Evolutionary conservation across 2,113 vertebrate genomes (phyloP).

Genomic region (Gymnorhina tibicen): DNA sequence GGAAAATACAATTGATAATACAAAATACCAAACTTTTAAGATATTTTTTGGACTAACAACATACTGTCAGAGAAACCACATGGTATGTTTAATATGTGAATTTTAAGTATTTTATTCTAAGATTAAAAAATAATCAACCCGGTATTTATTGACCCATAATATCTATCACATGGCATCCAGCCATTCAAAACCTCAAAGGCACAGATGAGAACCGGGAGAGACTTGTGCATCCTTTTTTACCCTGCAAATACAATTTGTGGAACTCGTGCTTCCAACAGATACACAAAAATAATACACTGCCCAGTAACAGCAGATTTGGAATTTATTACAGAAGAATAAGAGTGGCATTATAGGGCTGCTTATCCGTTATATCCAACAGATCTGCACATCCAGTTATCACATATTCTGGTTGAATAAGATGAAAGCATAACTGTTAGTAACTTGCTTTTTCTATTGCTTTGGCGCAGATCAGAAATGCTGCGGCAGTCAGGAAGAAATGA

Average conservation of each 20-base stretch:
- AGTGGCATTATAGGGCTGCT: neutral
- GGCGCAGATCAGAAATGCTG: neutral
- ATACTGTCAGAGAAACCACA: neutral
- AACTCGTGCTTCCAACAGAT: neutral
- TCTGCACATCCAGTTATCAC: neutral
- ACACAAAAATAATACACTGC: neutral
- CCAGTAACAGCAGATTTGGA: neutral
- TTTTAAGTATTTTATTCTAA: neutral
- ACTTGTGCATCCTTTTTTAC: neutral
- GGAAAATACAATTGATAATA: neutral
- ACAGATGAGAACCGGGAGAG: neutral
- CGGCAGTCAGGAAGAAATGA: neutral
- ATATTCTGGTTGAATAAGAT: neutral
- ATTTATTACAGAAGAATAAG: neutral
- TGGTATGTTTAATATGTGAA: neutral
- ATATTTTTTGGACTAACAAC: neutral
- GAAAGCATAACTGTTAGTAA: neutral
- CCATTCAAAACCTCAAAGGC: neutral
- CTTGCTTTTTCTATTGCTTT: neutral
- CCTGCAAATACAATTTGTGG: neutral
- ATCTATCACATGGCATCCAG: neutral
- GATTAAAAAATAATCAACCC: neutral
- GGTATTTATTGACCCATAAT: neutral
- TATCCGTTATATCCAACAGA: neutral
- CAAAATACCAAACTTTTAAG: neutral